Percentiles rank a stretch among this genome's conserved stretches.
phyloP scores from a whole-genome alignment of 2,888 invertebrate genomes.

The Epirrhoe alternata region DNA sequence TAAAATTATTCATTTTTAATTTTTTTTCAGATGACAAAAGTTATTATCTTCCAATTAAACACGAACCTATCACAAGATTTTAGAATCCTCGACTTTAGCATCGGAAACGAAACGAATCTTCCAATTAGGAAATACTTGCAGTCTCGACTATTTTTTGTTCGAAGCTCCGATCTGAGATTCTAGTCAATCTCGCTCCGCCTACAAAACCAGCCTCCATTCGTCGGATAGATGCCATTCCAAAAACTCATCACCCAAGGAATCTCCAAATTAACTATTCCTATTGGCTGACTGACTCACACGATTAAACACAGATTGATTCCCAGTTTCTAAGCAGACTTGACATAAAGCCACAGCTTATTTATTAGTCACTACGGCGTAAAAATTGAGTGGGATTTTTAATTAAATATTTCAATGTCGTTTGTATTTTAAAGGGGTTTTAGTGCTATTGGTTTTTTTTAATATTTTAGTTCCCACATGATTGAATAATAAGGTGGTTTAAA shows the following conservation, averaged over 20 bases:
- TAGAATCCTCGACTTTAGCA: neutral
- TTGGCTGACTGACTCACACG: slow-evolving; percentile 49
- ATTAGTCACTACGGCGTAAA: slow-evolving; percentile 18
- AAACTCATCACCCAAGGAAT: slow-evolving; percentile 51
- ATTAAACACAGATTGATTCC: slow-evolving; percentile 7
- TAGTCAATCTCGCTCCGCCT: slow-evolving; percentile 27
- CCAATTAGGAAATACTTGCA: slow-evolving; percentile 22
- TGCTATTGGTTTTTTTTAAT: slow-evolving; percentile 22
- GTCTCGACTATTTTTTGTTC: slow-evolving; percentile 17
- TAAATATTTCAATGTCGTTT: slow-evolving; percentile 30
- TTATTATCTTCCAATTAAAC: neutral
- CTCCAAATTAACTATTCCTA: slow-evolving; percentile 52
- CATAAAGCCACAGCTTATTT: slow-evolving; percentile 14
- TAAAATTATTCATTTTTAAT: neutral
- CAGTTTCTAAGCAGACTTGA: slow-evolving; percentile 4
- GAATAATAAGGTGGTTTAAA: slow-evolving; percentile 29
- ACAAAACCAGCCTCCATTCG: slow-evolving; percentile 45
- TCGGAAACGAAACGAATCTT: neutral
- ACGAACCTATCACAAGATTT: neutral
- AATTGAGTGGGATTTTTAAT: slow-evolving; percentile 33
- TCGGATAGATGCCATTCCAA: slow-evolving; percentile 41
- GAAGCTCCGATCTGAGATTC: slow-evolving; percentile 8
- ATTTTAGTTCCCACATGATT: slow-evolving; percentile 32
- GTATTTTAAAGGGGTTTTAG: slow-evolving; percentile 27
- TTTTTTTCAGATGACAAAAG: neutral